Base-by-base conservation (phyloP, 2,888 invertebrate species). In the Heliconius cydno region DNA sequence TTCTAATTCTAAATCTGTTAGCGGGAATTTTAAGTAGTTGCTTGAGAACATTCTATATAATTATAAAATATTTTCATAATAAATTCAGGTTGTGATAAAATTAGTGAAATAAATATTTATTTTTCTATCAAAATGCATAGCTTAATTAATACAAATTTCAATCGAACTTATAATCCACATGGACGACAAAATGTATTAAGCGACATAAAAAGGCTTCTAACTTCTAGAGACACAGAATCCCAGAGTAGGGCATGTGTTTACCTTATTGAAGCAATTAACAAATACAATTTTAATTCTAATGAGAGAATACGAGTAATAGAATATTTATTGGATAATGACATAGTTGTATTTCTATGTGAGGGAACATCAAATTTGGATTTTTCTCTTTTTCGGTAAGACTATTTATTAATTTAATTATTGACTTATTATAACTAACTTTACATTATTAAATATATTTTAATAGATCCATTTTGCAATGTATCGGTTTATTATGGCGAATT, bases 161-260 rank as follows among this genome's bases (percentile, higher is more conserved):
- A 86, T 81, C 88, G 90, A 85, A 92, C 90, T 67, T 95, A 94
- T 80, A 95, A 94, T 85, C 95, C 94, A 6, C 90, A 87, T 84
- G 89, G 88, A 34, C 89, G 87, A 77, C 91, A 91, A 85, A 94
- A 94, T 87, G 93, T 91, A 68, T 86, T 95, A 73, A 89, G 92
- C 7, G 91, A 94, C 83, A 91, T 95, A 80, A 95, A 95, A 87
- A 88, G 92, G 81, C 84, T 94, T 66, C 83, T 95, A 52, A 92
- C 92, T 76, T 94, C 91, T 63, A 90, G 95, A 30, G 94, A 94
- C 77, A 91, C 90, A 5, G 85, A 85, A 22, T 88, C 90, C 2
- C 95, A 94, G 87, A 92, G 87, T 82, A 93, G 92, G 87, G 94
- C 94, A 12, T 94, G 94, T 79, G 90, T 89, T 15, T 94, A 92